These are phyloP conservation scores for Pseudochromis fuscus DNA, from an alignment of 2,797 vertebrate species.

Conservation along the genomic window DNA sequence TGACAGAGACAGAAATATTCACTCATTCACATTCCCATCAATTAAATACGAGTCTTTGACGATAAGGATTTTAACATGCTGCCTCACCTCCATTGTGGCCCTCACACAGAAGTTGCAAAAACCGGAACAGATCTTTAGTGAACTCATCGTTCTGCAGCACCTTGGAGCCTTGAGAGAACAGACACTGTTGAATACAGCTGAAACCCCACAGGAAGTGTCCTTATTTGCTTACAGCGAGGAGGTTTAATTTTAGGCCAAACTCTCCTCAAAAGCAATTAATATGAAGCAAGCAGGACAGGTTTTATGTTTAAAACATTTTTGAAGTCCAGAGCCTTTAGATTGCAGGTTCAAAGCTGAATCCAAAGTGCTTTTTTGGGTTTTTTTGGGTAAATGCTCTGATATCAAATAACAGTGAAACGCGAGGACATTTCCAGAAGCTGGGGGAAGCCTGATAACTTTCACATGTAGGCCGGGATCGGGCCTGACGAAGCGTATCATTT, in stretches of 20 bases:
- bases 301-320: constrained; percentile 71
- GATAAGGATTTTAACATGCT: background rate
- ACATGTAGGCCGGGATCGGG: constrained; percentile 76
- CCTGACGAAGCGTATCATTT: constrained; percentile 55
- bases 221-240: constrained; percentile 22
- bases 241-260: constrained; percentile 27
- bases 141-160: constrained; percentile 99
- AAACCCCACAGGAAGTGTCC: background rate
- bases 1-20: constrained; percentile 57
- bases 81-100: constrained; percentile 96
- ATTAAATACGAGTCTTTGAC: background rate
- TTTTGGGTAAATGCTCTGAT: constrained; percentile 68
- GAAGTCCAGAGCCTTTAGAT: constrained; percentile 80
- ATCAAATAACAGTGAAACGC: constrained; percentile 67
- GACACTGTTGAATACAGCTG: constrained; percentile 38
- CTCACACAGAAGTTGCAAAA: constrained; percentile 98
- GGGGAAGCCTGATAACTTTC: constrained; percentile 80
- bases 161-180: constrained; percentile 90
- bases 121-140: constrained; percentile 97
- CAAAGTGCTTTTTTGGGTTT: constrained; percentile 66
- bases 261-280: constrained; percentile 60
- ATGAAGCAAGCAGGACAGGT: constrained; percentile 78
- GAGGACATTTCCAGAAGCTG: constrained; percentile 82
- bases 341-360: constrained; percentile 80
- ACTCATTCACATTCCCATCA: constrained; percentile 1